phyloP scores from a whole-genome alignment of 2,888 invertebrate genomes.

The Rutpela maculata region DNA sequence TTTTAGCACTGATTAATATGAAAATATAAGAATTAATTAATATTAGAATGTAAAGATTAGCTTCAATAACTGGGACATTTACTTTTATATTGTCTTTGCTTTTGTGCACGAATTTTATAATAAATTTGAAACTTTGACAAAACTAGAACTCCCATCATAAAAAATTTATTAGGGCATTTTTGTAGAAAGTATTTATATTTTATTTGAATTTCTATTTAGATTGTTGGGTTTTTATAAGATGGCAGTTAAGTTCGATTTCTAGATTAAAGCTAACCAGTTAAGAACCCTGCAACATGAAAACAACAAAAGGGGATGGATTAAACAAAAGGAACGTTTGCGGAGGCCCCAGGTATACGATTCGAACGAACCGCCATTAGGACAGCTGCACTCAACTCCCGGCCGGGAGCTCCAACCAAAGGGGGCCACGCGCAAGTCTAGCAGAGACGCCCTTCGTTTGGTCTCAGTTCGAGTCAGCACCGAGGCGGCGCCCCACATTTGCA shows the following conservation, averaged over 20 bases:
- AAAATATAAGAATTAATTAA: too few species aligned
- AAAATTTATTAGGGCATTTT: too few species aligned
- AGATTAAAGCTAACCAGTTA: not conserved
- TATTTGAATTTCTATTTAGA: too few species aligned
- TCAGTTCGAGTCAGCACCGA: conserved; percentile 75
- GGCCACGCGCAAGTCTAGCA: conserved; percentile 72
- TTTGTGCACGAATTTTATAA: too few species aligned
- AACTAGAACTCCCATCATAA: too few species aligned
- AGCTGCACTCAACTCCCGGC: conserved; percentile 60
- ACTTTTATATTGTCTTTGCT: too few species aligned
- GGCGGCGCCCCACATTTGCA: conserved; percentile 73
- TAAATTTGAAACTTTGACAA: too few species aligned
- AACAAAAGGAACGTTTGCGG: conserved; percentile 10
- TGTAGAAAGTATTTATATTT: too few species aligned
- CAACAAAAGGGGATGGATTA: conserved; percentile 23
- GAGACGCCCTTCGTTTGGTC: conserved; percentile 70
- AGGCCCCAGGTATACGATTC: conserved; percentile 52
- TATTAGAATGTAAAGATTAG: too few species aligned
- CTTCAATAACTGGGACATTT: too few species aligned
- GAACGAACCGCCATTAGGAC: conserved; percentile 60
- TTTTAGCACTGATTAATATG: too few species aligned
- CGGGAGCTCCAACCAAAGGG: conserved; percentile 69
- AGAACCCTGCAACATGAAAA: not conserved
- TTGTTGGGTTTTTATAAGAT: not conserved
- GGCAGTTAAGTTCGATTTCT: not conserved